A percentile compares a stretch with the other conserved stretches of the same genome.
These are phyloP conservation scores for Labeo calbasu DNA, from an alignment of 2,797 vertebrate genomes.

Conservation along the genomic window DNA sequence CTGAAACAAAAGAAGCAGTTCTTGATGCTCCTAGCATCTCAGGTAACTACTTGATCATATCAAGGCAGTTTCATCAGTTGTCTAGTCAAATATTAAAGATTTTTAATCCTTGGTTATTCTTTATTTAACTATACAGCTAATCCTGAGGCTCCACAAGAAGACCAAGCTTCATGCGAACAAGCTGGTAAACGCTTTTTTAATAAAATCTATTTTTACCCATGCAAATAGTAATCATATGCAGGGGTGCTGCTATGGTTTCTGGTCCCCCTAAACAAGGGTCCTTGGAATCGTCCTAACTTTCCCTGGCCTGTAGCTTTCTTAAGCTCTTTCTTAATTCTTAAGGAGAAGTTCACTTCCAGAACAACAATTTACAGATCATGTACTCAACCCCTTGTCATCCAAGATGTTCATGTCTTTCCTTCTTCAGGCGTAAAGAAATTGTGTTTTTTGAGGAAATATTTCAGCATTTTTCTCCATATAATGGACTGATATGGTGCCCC, in stretches of 20 bases:
- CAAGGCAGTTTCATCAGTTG: neutral
- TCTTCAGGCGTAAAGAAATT: too few relatives aligned
- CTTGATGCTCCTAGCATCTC: constrained; percentile 63
- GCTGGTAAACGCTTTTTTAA: constrained; percentile 66
- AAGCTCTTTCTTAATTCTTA: too few relatives aligned
- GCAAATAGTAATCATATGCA: neutral
- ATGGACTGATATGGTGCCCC: too few relatives aligned
- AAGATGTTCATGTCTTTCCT: too few relatives aligned
- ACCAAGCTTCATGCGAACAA: constrained; percentile 74
- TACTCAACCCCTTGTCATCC: too few relatives aligned
- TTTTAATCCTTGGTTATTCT: constrained; percentile 1
- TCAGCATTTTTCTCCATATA: too few relatives aligned
- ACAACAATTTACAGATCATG: too few relatives aligned
- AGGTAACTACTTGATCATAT: constrained; percentile 67
- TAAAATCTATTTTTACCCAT: neutral
- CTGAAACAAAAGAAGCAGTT: constrained; percentile 50
- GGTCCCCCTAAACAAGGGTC: neutral
- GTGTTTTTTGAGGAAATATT: too few relatives aligned
- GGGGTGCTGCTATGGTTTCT: neutral
- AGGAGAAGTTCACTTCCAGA: too few relatives aligned
- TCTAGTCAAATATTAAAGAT: neutral
- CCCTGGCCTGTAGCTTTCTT: too few relatives aligned
- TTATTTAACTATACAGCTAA: constrained; percentile 62
- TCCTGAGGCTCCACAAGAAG: constrained; percentile 67
- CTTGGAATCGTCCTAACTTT: neutral